Percentiles rank a stretch among this genome's conserved stretches.
Conservation (phyloP, 2,888 invertebrate genomes). For the Brenthis daphne region DNA sequence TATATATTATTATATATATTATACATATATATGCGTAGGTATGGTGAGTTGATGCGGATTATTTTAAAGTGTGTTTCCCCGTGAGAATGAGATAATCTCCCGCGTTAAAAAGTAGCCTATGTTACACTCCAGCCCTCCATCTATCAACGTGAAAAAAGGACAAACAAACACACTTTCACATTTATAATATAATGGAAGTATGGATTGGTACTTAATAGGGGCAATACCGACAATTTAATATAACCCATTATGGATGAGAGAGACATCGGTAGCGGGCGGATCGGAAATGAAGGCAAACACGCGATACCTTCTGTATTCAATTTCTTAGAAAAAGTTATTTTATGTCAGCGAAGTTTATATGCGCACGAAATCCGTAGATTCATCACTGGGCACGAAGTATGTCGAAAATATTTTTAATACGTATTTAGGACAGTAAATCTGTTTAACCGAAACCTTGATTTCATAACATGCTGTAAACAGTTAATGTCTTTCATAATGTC, state of each 20-base stretch:
- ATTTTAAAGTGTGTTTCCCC: no score
- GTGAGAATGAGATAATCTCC: no score
- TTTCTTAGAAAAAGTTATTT: constrained; percentile 75
- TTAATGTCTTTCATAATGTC: no score
- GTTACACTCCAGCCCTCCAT: no score
- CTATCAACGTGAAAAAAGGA: background rate
- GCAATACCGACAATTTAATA: constrained; percentile 69
- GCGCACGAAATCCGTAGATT: constrained; percentile 63
- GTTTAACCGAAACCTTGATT: background rate
- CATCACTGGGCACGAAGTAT: constrained; percentile 48
- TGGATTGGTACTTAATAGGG: constrained; percentile 55
- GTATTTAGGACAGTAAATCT: background rate
- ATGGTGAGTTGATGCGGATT: no score
- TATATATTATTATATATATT: no score
- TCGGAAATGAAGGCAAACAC: constrained; percentile 64
- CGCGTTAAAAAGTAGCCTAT: no score
- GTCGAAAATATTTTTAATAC: background rate
- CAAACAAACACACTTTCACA: constrained; percentile 15
- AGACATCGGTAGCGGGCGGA: constrained; percentile 65
- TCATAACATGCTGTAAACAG: no score
- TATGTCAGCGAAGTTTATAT: constrained; percentile 58
- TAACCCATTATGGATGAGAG: constrained; percentile 63
- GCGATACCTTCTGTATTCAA: constrained; percentile 70
- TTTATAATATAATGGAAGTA: constrained; percentile 8
- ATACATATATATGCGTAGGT: no score